Percentiles rank a stretch among this genome's conserved stretches.
These are phyloP conservation scores for Sebastes flavidus DNA, from an alignment of 2,797 vertebrate genomes.

Conservation along the genomic window DNA sequence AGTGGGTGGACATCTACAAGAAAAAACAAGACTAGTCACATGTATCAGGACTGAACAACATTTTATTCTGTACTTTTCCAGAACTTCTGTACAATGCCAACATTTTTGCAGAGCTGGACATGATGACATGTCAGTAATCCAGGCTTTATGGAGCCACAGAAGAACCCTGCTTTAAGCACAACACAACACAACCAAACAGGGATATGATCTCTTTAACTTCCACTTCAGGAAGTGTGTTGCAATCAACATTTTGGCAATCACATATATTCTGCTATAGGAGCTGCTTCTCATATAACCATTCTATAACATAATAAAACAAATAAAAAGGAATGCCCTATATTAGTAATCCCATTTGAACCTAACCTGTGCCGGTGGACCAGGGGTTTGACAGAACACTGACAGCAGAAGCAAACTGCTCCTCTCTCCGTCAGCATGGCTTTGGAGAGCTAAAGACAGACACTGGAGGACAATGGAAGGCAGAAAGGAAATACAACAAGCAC, in stretches of 20 bases:
- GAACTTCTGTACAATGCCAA: slow-evolving; percentile 59
- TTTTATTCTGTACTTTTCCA: slow-evolving; percentile 61
- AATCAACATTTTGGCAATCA: slow-evolving; percentile 46
- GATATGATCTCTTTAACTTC: slow-evolving; percentile 24
- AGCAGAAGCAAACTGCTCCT: not conserved
- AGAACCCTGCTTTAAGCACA: slow-evolving; percentile 47
- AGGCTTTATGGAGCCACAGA: slow-evolving; percentile 25
- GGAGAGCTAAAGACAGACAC: slow-evolving; percentile 1
- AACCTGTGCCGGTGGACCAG: not conserved
- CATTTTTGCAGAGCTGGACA: slow-evolving; percentile 30
- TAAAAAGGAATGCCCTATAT: slow-evolving; percentile 46
- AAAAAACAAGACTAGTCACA: not conserved
- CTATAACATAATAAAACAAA: slow-evolving; percentile 23
- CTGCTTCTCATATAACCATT: slow-evolving; percentile 30
- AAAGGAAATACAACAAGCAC: not conserved
- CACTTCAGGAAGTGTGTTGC: slow-evolving; percentile 10
- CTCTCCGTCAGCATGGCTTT: not conserved
- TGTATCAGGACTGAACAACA: slow-evolving; percentile 48
- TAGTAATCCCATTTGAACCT: slow-evolving; percentile 5
- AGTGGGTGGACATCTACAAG: not conserved
- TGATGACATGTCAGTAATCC: not conserved
- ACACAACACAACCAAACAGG: slow-evolving; percentile 49
- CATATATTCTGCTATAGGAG: slow-evolving; percentile 27
- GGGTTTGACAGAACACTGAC: not conserved
- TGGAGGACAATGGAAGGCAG: slow-evolving; percentile 20